phyloP scores from a whole-genome alignment of 2,113 vertebrate genomes.

The Strigops habroptila region DNA sequence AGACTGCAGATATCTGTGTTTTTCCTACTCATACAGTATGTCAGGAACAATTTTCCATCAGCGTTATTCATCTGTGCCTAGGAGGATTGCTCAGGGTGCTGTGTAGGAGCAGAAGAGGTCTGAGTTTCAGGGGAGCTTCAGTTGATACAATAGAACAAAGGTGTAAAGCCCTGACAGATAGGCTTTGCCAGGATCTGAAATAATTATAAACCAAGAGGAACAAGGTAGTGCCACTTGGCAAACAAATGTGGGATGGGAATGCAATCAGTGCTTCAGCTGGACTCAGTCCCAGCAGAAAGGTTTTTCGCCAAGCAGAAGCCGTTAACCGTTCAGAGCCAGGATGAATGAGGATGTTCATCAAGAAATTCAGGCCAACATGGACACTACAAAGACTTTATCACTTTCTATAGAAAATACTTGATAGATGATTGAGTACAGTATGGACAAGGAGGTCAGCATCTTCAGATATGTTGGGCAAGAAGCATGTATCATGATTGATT shows the following conservation, averaged over 20 bases:
- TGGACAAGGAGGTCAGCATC: background rate
- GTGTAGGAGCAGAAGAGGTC: background rate
- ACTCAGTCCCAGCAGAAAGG: background rate
- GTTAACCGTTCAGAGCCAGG: background rate
- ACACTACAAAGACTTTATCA: rapidly evolving
- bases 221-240: background rate
- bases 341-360: background rate
- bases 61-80: background rate
- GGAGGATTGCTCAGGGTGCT: background rate
- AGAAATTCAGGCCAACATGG: background rate
- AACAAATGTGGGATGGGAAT: background rate
- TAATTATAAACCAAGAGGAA: background rate
- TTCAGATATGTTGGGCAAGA: background rate
- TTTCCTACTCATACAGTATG: background rate
- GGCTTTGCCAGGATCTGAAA: background rate
- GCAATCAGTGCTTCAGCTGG: background rate
- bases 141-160: background rate
- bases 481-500: rapidly evolving
- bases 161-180: background rate
- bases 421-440: background rate
- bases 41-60: background rate
- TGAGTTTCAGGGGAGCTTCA: background rate
- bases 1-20: rapidly evolving
- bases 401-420: background rate
- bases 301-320: background rate